Percentiles rank a stretch among this genome's conserved stretches.
Evolutionary conservation across 1,140 invertebrate genomes (phyloP).

Genomic region (Trypoxylus dichotomus): DNA sequence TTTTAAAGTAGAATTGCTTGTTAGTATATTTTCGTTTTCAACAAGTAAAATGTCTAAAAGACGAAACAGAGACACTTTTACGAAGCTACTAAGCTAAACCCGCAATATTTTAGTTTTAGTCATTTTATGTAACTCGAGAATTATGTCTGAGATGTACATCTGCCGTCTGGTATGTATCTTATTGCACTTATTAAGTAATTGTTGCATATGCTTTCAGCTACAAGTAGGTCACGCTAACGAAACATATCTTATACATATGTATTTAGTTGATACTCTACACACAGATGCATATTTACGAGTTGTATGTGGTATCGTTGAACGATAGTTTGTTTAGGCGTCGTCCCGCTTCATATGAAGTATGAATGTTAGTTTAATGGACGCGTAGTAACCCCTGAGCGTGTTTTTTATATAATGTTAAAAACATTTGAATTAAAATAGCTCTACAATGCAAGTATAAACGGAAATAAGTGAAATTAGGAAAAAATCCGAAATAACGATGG

Average conservation of each 20-base stretch:
- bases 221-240: background rate
- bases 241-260: background rate
- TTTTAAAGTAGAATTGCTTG: background rate
- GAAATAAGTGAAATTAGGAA: no score
- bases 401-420: no score
- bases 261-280: background rate
- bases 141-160: background rate
- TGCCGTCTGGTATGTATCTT: background rate
- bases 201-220: constrained; percentile 3
- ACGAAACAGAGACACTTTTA: background rate
- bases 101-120: background rate
- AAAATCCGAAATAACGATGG: no score
- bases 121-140: background rate
- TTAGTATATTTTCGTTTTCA: background rate
- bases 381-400: no score
- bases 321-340: no score
- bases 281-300: background rate
- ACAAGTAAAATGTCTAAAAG: background rate
- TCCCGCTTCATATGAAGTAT: no score
- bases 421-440: no score
- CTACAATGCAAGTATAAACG: no score
- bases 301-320: no score
- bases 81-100: background rate
- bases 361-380: no score
- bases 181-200: constrained; percentile 12